Percentiles rank a stretch among this genome's conserved stretches.
phyloP scores from a whole-genome alignment of 2,888 invertebrate genomes.

The Tyria jacobaeae region DNA sequence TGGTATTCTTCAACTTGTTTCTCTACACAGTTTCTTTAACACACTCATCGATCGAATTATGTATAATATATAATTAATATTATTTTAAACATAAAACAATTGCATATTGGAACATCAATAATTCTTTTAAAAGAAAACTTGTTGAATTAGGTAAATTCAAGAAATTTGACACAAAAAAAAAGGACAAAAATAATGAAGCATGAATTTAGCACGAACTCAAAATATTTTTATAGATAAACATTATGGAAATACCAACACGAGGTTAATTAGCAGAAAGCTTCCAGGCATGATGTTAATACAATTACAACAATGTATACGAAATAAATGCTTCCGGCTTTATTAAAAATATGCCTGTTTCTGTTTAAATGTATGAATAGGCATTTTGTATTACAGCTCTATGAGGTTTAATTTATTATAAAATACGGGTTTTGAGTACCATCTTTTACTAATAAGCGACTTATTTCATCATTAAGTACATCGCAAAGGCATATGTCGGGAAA shows the following conservation, averaged over 20 bases:
- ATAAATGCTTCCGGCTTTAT: background rate
- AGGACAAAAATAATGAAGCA: slow-evolving; percentile 2
- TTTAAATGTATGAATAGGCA: background rate
- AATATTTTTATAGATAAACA: slow-evolving; percentile 4
- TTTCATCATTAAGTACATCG: too few relatives aligned
- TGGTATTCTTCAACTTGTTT: too few relatives aligned
- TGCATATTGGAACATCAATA: too few relatives aligned
- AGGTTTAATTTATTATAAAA: too few relatives aligned
- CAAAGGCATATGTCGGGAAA: too few relatives aligned
- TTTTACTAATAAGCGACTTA: too few relatives aligned
- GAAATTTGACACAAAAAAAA: background rate
- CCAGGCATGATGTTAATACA: background rate
- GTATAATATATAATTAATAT: too few relatives aligned
- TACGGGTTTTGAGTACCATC: too few relatives aligned
- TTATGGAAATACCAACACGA: background rate
- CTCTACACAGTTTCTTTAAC: too few relatives aligned
- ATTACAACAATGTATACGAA: background rate
- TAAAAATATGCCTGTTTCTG: background rate
- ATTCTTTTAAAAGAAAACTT: background rate
- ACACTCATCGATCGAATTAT: too few relatives aligned
- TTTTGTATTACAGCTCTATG: background rate
- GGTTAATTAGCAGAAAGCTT: slow-evolving; percentile 11
- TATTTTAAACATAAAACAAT: too few relatives aligned
- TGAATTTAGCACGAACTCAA: background rate
- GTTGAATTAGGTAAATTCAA: background rate